These are phyloP conservation scores for Delichon dasypus DNA, from an alignment of 2,797 vertebrate genomes.

Conservation along the genomic window DNA sequence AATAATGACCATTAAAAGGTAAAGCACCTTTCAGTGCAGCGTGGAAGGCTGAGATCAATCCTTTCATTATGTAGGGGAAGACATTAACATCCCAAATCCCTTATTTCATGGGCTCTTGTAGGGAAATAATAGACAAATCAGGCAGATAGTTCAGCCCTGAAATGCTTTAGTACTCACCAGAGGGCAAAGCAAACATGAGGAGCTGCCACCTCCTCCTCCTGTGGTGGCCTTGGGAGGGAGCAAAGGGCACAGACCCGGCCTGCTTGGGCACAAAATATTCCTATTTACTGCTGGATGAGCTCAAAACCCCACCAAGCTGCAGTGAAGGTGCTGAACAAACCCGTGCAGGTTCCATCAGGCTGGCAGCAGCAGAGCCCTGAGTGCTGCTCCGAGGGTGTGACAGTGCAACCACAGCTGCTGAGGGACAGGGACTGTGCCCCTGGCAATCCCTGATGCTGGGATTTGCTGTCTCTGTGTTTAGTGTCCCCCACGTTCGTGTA, in stretches of 20 bases:
- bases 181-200: background rate
- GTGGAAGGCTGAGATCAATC: background rate
- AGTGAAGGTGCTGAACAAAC: background rate
- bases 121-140: background rate
- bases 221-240: background rate
- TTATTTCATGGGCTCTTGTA: background rate
- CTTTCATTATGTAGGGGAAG: background rate
- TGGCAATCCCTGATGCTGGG: accelerated
- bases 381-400: background rate
- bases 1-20: background rate
- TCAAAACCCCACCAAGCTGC: background rate
- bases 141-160: background rate
- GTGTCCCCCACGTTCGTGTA: accelerated
- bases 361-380: background rate
- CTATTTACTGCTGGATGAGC: background rate
- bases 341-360: accelerated
- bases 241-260: background rate
- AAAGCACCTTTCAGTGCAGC: background rate
- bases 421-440: background rate
- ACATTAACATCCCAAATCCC: background rate
- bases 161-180: background rate
- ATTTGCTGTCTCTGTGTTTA: accelerated
- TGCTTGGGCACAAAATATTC: background rate
- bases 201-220: background rate
- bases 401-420: accelerated